Base-by-base conservation (phyloP, 2,797 vertebrate genomes). In the Poeciliopsis gracilis region DNA sequence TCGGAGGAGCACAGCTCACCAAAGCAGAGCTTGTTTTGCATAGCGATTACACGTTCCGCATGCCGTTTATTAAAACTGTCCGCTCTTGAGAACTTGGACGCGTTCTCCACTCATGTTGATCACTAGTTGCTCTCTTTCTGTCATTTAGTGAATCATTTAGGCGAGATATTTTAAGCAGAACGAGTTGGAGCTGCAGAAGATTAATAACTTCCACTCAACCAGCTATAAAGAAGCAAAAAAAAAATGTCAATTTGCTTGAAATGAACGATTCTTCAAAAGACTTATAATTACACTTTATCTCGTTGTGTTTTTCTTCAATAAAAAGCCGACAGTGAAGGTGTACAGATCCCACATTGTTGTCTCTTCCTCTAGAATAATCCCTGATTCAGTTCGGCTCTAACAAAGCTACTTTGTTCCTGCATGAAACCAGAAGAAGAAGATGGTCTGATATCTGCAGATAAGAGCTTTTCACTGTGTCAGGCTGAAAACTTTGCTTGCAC, bases 21-120 rank as follows among this genome's bases (percentile, higher is more conserved):
- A 88, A 75, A 84, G 66, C 45, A 83, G 81, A 77, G 89, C 92
- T 93, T 91, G 92, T 91, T 92, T 90, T 87, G 75, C 83, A 84
- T 86, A 86, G 92, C 46, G 82, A 91, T 86, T 81, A 61, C 81
- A 80, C 90, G 89, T 90, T 93, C 90, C 92, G 91, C 82, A 91
- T 72, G 0, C 55, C 84, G 80, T 91, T 90, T 88, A 91, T 90
- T 87, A 90, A 53, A 49, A 88, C 43, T 30, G 57, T 87, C 80
- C 83, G 85, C 83, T 89, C 76, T 76, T 47, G 57, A 12, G 75
- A 76, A 83, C 88, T 86, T 87, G 91, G 82, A 87, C 83, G 86
- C 1, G 85, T 41, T 66, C 84, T 80, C 71, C 80, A 30, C 80
- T 85, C 82, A 3, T 69, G 45, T 73, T 49, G 76, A 86, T 80